These are phyloP conservation scores for Anhinga rufa DNA, from an alignment of 2,113 vertebrate species.

Conservation along the genomic window DNA sequence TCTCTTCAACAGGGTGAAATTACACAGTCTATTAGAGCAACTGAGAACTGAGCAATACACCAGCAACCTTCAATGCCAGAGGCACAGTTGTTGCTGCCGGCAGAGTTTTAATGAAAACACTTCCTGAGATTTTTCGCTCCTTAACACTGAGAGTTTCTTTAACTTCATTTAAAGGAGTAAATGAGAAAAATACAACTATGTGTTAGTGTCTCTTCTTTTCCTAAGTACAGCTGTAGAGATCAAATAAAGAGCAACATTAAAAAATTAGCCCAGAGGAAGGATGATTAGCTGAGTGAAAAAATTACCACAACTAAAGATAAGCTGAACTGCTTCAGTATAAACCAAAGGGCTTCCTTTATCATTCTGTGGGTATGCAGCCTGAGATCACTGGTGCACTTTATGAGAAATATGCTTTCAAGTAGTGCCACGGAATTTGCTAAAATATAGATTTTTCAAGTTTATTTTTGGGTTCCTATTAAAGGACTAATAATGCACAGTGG, in stretches of 20 bases:
- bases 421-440: not conserved
- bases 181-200: not conserved
- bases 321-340: not conserved
- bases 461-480: not conserved
- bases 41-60: not conserved
- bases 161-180: slow-evolving; percentile 3
- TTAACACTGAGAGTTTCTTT: not conserved
- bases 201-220: not conserved
- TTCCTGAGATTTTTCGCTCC: not conserved
- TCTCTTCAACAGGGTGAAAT: not conserved
- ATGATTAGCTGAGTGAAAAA: slow-evolving; percentile 3
- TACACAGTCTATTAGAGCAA: not conserved
- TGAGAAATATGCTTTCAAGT: not conserved
- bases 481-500: not conserved
- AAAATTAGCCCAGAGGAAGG: not conserved
- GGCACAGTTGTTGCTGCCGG: not conserved
- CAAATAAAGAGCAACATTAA: not conserved
- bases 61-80: not conserved
- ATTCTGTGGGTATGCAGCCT: not conserved
- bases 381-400: not conserved
- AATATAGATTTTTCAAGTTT: not conserved
- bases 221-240: not conserved
- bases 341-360: not conserved
- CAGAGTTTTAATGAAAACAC: slow-evolving; percentile 15
- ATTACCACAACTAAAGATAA: not conserved